Base-by-base conservation (phyloP, 1,140 invertebrate species). In the Whitmania pigra region DNA sequence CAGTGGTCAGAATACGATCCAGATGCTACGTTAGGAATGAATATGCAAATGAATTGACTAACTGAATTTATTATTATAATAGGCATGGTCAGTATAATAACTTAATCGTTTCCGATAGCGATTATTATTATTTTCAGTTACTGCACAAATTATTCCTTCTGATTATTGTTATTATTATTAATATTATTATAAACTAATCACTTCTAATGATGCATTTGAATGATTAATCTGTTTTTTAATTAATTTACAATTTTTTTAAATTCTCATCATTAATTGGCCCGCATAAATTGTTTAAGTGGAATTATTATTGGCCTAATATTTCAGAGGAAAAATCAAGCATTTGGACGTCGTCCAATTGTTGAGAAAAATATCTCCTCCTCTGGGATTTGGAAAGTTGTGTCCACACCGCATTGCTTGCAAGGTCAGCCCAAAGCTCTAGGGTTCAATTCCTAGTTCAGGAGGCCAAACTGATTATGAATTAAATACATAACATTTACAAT, bases 1-100 rank as follows among this genome's bases (percentile, higher is more conserved):
- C 84, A 97, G 18, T 99, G 96, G 96, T 96, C 94, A 77, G 96
- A 99, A 84, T 99, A 99, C 83, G 96, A 99, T 85, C 96, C 96
- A 0, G 94, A 98, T 82, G 96, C 96, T 27, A 87, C 86, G 83
- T 84, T 77, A 79, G 79, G 77, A 15, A 18, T 49, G 43, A 36
- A 36, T 36, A 36, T 36, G 31, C 31, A 36, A 36, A 36, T 49
- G 9, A 49, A 15, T 49, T 17, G 15, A 49, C 15, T 11, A 49
- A 17, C 43, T 49, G 43, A 11, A 49, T 49, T 49, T 49, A 49
- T 49, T 49, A 49, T 49, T 49, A 11, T 49, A 49, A 49, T 49
- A 1, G 13, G 43, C n/a, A n/a, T n/a, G n/a, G n/a, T n/a, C n/a
- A n/a, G n/a, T n/a, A n/a, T n/a, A n/a, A n/a, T n/a, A n/a, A n/a